These are phyloP conservation scores for Hypomecis punctinalis DNA, from an alignment of 2,888 invertebrate genomes.

Conservation along the genomic window DNA sequence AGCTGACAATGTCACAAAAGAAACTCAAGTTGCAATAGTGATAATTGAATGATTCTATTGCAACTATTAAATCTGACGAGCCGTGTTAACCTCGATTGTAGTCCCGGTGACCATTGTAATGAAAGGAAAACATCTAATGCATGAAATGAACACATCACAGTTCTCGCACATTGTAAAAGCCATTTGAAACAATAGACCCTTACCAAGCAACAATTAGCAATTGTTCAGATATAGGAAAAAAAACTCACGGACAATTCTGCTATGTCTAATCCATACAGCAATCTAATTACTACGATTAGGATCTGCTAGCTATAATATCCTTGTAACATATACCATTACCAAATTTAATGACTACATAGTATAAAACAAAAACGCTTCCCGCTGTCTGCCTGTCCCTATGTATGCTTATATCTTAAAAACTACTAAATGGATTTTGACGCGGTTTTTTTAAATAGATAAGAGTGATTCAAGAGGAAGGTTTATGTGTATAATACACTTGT, in stretches of 20 bases:
- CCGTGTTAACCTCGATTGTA: constrained; percentile 11
- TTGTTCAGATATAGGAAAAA: neutral
- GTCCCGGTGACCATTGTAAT: constrained; percentile 20
- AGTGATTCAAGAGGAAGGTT: too few relatives aligned
- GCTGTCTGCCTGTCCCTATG: too few relatives aligned
- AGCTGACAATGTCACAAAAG: neutral
- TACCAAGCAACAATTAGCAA: constrained; percentile 1
- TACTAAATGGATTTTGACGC: too few relatives aligned
- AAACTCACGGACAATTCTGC: too few relatives aligned
- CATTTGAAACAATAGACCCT: constrained; percentile 7
- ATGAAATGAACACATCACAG: constrained; percentile 7
- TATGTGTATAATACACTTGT: too few relatives aligned
- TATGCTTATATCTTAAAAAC: too few relatives aligned
- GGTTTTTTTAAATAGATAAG: too few relatives aligned
- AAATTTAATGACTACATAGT: too few relatives aligned
- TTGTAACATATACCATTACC: neutral
- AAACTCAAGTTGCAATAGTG: neutral
- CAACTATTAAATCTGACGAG: constrained; percentile 12
- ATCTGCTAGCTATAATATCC: neutral
- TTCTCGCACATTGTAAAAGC: neutral
- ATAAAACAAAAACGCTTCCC: too few relatives aligned
- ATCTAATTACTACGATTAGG: too few relatives aligned
- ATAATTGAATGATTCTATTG: constrained; percentile 12
- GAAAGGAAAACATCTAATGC: constrained; percentile 26
- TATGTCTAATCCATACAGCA: too few relatives aligned